Evolutionary conservation across 2,888 invertebrate species (phyloP).

Genomic region (Resseliella maxima): DNA sequence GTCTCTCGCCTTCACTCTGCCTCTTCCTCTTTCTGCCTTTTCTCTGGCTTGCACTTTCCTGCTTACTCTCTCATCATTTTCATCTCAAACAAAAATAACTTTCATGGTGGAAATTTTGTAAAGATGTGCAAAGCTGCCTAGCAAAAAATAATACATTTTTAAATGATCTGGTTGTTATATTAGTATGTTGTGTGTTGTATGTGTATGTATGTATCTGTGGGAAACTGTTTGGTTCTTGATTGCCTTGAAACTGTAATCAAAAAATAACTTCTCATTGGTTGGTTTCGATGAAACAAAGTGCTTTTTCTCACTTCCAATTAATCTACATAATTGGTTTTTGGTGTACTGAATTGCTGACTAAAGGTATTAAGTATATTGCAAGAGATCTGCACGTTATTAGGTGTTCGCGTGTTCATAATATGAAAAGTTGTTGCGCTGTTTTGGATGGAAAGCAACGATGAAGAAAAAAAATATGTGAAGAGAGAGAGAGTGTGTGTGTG

Average conservation of each 20-base stretch:
- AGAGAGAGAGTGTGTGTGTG: background rate
- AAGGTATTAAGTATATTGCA: background rate
- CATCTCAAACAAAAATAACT: too few relatives aligned
- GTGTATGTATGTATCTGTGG: too few relatives aligned
- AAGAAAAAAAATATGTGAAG: too few relatives aligned
- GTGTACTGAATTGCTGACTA: background rate
- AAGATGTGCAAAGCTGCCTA: background rate
- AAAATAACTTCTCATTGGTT: background rate
- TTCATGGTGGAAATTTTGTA: background rate
- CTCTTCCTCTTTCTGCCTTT: too few relatives aligned
- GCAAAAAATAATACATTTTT: background rate
- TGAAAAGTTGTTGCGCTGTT: too few relatives aligned
- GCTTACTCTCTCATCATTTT: too few relatives aligned
- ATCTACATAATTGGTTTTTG: constrained; percentile 38
- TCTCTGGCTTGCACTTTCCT: too few relatives aligned
- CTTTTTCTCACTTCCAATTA: constrained; percentile 13
- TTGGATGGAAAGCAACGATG: too few relatives aligned
- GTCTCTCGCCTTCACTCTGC: too few relatives aligned
- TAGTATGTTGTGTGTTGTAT: background rate
- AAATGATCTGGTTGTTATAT: background rate
- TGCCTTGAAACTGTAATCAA: background rate
- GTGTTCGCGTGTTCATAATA: background rate
- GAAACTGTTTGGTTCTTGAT: background rate
- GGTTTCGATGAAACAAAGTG: background rate
- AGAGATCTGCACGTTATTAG: background rate